Evolutionary conservation across 1,140 invertebrate genomes (phyloP).

Genomic region (Subanguina moxae): DNA sequence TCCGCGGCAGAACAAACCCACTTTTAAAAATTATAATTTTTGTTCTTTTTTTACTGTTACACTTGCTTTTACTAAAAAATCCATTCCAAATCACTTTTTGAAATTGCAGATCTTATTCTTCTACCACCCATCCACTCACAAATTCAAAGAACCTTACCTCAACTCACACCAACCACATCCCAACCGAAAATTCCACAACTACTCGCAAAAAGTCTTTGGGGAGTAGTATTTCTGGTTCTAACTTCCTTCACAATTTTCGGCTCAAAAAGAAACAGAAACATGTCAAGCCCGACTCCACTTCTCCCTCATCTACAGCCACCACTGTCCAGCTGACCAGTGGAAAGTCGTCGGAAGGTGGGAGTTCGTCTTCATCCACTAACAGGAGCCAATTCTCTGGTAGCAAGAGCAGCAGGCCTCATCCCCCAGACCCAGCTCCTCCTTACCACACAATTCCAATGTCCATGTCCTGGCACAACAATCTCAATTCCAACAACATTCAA

Average conservation of each 20-base stretch:
- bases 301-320: neutral
- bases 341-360: neutral
- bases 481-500: neutral
- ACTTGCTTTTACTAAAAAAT: too few species aligned
- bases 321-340: neutral
- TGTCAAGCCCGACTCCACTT: neutral
- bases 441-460: slow-evolving; percentile 20
- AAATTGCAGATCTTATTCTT: too few species aligned
- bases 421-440: neutral
- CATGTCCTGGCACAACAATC: slow-evolving; percentile 20
- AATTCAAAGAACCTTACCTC: too few species aligned
- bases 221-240: neutral
- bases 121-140: too few species aligned
- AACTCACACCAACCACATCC: too few species aligned
- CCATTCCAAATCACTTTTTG: too few species aligned
- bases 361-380: neutral
- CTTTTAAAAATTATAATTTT: too few species aligned
- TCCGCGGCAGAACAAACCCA: too few species aligned
- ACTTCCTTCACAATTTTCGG: slow-evolving; percentile 9
- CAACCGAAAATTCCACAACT: too few species aligned
- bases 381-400: neutral
- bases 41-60: too few species aligned
- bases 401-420: neutral
- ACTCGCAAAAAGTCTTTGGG: too few species aligned
- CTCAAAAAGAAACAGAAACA: neutral